phyloP scores from a whole-genome alignment of 2,888 invertebrate species.

The Dendrolimus houi region DNA sequence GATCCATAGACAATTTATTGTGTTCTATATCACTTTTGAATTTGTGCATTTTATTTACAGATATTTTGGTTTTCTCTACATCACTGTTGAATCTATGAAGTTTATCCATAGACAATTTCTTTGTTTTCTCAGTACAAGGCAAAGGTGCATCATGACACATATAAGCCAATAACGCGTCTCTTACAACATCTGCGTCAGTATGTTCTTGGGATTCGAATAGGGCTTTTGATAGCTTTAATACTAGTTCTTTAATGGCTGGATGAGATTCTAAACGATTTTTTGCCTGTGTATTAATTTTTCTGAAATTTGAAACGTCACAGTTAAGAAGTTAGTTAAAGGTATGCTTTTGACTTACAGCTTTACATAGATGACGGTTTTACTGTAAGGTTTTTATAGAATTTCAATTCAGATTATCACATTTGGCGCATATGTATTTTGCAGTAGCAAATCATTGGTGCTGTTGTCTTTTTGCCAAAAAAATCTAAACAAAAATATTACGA shows the following conservation, averaged over 20 bases:
- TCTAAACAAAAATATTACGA: too few relatives aligned
- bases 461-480: too few relatives aligned
- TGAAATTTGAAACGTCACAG: slow-evolving; percentile 26
- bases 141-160: slow-evolving; percentile 89
- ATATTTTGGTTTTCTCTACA: slow-evolving; percentile 29
- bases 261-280: slow-evolving; percentile 82
- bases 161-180: slow-evolving; percentile 89
- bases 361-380: too few relatives aligned
- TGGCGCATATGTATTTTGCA: too few relatives aligned
- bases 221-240: slow-evolving; percentile 79
- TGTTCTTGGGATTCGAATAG: slow-evolving; percentile 81
- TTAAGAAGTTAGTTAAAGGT: too few relatives aligned
- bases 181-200: slow-evolving; percentile 81
- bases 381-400: neutral
- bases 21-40: slow-evolving; percentile 6
- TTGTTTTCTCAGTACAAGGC: slow-evolving; percentile 80
- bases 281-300: slow-evolving; percentile 76
- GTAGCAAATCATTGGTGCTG: too few relatives aligned
- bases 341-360: too few relatives aligned
- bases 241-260: slow-evolving; percentile 83
- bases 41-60: slow-evolving; percentile 27
- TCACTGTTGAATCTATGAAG: slow-evolving; percentile 16
- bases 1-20: slow-evolving; percentile 15
- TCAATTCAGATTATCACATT: neutral
- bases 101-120: slow-evolving; percentile 28